A percentile compares a stretch with the other conserved stretches of the same genome.
These are phyloP conservation scores for Atlantisia rogersi DNA, from an alignment of 2,113 vertebrate species.

Conservation along the genomic window DNA sequence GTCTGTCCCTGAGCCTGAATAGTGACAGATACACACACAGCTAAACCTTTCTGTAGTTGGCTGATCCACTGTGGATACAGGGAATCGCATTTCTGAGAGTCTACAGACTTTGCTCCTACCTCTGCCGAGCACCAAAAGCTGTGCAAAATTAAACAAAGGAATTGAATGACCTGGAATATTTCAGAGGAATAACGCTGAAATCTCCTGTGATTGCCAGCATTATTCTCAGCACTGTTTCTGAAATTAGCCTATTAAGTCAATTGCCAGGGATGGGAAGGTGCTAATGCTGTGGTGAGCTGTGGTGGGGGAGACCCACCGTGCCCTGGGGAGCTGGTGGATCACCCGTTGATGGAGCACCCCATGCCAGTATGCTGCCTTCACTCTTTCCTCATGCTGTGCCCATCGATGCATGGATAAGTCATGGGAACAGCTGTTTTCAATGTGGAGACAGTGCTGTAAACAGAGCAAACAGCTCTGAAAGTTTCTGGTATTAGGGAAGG, in stretches of 20 bases:
- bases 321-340: background rate
- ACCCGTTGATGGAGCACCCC: background rate
- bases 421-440: background rate
- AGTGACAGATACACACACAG: background rate
- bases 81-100: background rate
- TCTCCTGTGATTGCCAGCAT: background rate
- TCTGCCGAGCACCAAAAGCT: background rate
- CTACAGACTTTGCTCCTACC: background rate
- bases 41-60: accelerated
- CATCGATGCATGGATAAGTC: accelerated
- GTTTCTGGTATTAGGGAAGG: background rate
- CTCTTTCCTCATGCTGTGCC: background rate
- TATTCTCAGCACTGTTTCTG: background rate
- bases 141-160: background rate
- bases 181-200: background rate
- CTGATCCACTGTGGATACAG: accelerated
- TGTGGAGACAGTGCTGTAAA: background rate
- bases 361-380: background rate
- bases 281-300: background rate
- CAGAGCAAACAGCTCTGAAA: background rate
- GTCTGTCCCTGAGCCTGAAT: background rate
- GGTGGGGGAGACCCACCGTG: accelerated
- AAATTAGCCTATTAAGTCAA: background rate
- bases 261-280: background rate
- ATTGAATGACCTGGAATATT: background rate